A percentile compares a stretch with the other conserved stretches of the same genome.
Conservation (phyloP, 2,797 vertebrate species). For the Huso huso region DNA sequence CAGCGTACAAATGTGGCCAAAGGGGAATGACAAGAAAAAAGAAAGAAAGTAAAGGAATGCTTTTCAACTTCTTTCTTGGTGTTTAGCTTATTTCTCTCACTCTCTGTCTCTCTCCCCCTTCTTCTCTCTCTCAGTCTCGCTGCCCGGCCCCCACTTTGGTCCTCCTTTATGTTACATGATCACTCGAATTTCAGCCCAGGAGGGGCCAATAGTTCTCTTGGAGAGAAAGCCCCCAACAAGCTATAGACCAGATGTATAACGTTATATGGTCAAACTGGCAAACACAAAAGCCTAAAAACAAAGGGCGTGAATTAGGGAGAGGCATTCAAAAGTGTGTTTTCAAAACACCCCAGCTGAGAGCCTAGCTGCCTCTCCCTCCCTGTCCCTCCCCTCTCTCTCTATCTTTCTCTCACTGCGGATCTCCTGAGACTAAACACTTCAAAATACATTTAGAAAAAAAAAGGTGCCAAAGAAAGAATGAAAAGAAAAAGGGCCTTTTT, state of each 20-base stretch:
- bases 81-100: slow-evolving; percentile 40
- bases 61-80: slow-evolving; percentile 61
- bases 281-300: slow-evolving; percentile 92
- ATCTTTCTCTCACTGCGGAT: slow-evolving; percentile 39
- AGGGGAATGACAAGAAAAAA: slow-evolving; percentile 28
- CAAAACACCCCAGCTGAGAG: slow-evolving; percentile 97
- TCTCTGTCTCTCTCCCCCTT: slow-evolving; percentile 36
- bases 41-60: slow-evolving; percentile 59
- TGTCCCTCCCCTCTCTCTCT: slow-evolving; percentile 47
- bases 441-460: slow-evolving; percentile 54
- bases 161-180: slow-evolving; percentile 82
- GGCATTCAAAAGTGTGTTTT: slow-evolving; percentile 95
- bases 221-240: slow-evolving; percentile 84
- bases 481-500: slow-evolving; percentile 81
- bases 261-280: slow-evolving; percentile 99
- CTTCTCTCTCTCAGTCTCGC: slow-evolving; percentile 24
- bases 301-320: slow-evolving; percentile 93
- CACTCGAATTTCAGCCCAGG: slow-evolving; percentile 75
- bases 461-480: slow-evolving; percentile 68
- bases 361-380: slow-evolving; percentile 56
- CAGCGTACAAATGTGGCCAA: slow-evolving; percentile 6
- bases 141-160: slow-evolving; percentile 65
- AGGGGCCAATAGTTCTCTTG: slow-evolving; percentile 78
- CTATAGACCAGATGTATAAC: slow-evolving; percentile 98
- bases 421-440: slow-evolving; percentile 77